phyloP scores from a whole-genome alignment of 2,797 vertebrate species.

The Megalops cyprinoides region DNA sequence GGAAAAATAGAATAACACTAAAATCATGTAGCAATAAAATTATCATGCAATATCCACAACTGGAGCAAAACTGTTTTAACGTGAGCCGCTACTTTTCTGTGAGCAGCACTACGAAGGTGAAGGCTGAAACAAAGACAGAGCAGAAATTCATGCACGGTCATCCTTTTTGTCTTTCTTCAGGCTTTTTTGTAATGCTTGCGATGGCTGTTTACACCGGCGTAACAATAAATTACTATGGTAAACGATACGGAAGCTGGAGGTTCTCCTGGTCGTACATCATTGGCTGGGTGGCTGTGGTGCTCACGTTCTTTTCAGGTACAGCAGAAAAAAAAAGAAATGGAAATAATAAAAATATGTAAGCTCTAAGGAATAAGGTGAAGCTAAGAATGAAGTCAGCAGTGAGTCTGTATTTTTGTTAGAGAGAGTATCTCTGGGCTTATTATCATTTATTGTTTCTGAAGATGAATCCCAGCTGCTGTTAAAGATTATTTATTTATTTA shows the following conservation, averaged over 20 bases:
- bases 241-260: slow-evolving; percentile 79
- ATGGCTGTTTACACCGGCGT: slow-evolving; percentile 81
- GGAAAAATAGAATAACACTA: background rate
- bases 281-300: slow-evolving; percentile 82
- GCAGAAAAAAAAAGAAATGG: background rate
- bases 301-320: slow-evolving; percentile 81
- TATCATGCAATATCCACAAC: background rate
- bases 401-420: too few relatives aligned
- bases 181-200: slow-evolving; percentile 81
- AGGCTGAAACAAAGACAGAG: background rate
- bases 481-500: too few relatives aligned
- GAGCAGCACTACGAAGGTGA: background rate
- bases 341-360: too few relatives aligned
- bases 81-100: background rate
- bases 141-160: background rate
- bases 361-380: too few relatives aligned
- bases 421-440: background rate
- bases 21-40: too few relatives aligned
- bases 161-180: slow-evolving; percentile 40
- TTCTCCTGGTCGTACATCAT: slow-evolving; percentile 84
- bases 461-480: too few relatives aligned
- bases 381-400: too few relatives aligned
- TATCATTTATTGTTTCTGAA: background rate
- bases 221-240: slow-evolving; percentile 78
- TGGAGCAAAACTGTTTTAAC: background rate